Evolutionary conservation across 2,113 vertebrate species (phyloP), one percentile per base, ranked within the genome.

Genomic region (Hemichromis elongatus): DNA sequence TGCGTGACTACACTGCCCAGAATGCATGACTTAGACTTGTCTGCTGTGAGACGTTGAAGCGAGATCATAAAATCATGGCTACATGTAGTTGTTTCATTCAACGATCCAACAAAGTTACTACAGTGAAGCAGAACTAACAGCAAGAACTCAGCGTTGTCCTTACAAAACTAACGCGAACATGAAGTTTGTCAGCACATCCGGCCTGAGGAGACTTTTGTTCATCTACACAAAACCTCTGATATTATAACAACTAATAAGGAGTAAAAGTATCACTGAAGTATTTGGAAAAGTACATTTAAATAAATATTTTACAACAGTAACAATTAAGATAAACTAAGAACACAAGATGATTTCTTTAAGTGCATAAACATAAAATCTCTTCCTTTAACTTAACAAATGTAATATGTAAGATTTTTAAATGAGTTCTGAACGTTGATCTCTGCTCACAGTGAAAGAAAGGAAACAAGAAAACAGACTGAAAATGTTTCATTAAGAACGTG

Each of bases 391-490:
- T 7, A 11, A 61, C 35, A 9, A n/a, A 61, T 35, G 57, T 35
- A 0, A 61, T 35, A 19, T 19, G 4, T 61, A n/a, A 0, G 11
- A 19, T 61, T 61, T 61, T 19, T 61, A 61, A 61, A 61, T 30
- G 35, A n/a, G 3, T 35, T 61, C 9, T 61, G 57, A 30, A 61
- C 11, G 57, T 61, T 61, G 16, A 61, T 19, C 57, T 33, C 16
- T 19, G 28, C 57, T 33, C 19, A 61, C 57, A 16, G 12, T 24
- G 14, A 42, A 68, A 42, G 35, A 12, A 40, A 35, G 3, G 0
- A 7, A 0, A 35, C 8, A 35, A 35, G 18, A 11, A 61, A 61
- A n/a, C 35, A 3, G 7, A 68, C 14, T 3, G 24, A 0, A 68
- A 42, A 40, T 0, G n/a, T 40, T 4, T 40, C 2, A 14, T 42